Base-by-base conservation (phyloP, 2,888 invertebrate species). In the Plemyria rubiginata region DNA sequence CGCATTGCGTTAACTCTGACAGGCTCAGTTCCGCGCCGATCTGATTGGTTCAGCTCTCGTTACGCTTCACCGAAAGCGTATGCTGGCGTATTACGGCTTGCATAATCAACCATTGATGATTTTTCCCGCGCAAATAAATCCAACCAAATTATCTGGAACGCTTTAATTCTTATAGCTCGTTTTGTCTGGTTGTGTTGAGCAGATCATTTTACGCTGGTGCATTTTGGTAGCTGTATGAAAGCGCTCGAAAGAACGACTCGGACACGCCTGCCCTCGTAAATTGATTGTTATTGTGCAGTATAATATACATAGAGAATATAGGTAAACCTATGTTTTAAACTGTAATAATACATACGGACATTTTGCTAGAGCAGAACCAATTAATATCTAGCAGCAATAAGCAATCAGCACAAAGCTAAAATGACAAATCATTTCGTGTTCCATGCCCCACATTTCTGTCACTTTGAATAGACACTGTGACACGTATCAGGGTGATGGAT, bases 11-110 rank as follows among this genome's bases (percentile, higher is more conserved):
- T 84, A 81, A 68, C 77, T 75, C 75, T 85, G 87, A 88, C 86
- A 87, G 73, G 79, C 90, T 81, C 73, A 90, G 87, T 89, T 90
- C 90, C 90, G 90, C 80, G 90, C 80, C 81, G 80, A 82, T 87
- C 87, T 85, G 83, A 89, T 81, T 80, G 84, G 81, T 74, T 77
- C 78, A 76, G 70, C 78, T 80, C 71, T 74, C 78, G 83, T 76
- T 79, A 78, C 84, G 90, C 83, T 85, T 82, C 85, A 90, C 78
- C 86, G 86, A 77, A 65, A 77, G 71, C 74, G 76, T 79, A 82
- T 78, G 84, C 80, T 81, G 70, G 51, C 68, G 67, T 67, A 81
- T 82, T 73, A 75, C 73, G 75, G 73, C 77, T 90, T 87, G 85
- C 88, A 82, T 85, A 88, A 88, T 79, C 73, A 69, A 67, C 81